These are phyloP conservation scores for Hydra vulgaris DNA, from an alignment of 30 jellyfish, hydroid and myxozoan species.

Conservation along the genomic window DNA sequence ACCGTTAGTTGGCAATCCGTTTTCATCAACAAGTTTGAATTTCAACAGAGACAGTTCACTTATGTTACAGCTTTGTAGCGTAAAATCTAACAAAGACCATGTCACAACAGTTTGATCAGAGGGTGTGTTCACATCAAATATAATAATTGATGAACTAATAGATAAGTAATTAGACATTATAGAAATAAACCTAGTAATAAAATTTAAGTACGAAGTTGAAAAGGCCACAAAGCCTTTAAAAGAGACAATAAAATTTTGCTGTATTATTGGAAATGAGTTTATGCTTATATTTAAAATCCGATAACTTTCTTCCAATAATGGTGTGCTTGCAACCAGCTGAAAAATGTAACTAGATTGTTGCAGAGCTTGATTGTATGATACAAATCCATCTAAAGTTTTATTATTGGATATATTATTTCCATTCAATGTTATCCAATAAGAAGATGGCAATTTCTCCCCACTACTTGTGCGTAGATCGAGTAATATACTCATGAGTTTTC, in stretches of 20 bases:
- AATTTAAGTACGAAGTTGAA: slow-evolving; percentile 17
- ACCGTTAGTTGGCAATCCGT: slow-evolving; percentile 1
- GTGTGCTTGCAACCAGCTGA: slow-evolving; percentile 30
- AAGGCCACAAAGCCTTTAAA: slow-evolving; percentile 19
- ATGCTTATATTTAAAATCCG: not conserved
- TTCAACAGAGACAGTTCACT: not conserved
- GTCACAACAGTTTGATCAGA: not conserved
- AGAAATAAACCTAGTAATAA: slow-evolving; percentile 6
- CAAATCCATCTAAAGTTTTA: slow-evolving; percentile 12
- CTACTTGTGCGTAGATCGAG: slow-evolving; percentile 20
- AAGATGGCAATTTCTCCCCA: slow-evolving; percentile 9
- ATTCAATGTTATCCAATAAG: slow-evolving; percentile 23
- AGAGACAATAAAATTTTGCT: slow-evolving; percentile 11
- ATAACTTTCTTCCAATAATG: slow-evolving; percentile 8
- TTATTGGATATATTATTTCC: slow-evolving; percentile 17
- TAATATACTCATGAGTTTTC: slow-evolving; percentile 38
- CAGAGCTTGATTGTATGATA: slow-evolving; percentile 19
- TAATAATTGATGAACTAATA: slow-evolving; percentile 6
- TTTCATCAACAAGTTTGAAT: slow-evolving; percentile 5
- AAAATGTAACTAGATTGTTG: slow-evolving; percentile 10
- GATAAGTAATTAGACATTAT: not conserved
- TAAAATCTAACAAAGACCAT: not conserved
- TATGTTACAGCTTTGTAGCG: not conserved
- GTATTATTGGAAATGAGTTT: slow-evolving; percentile 4
- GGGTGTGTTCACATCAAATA: not conserved